Evolutionary conservation across 2,797 vertebrate species (phyloP), one percentile per base, ranked within the genome.

Genomic region (Pangasius djambal): DNA sequence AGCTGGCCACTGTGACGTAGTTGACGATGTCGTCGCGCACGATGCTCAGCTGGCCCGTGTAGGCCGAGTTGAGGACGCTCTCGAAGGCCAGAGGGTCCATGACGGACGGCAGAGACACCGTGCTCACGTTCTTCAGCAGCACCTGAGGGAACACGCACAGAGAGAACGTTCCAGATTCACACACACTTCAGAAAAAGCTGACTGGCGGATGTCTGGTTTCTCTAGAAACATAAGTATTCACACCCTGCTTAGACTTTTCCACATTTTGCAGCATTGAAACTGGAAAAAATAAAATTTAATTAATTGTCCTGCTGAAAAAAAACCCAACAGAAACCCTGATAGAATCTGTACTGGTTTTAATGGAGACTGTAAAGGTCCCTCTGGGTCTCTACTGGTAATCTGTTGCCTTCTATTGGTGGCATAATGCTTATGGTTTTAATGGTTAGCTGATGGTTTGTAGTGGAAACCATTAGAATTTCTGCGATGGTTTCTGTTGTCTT

Each of bases 11-110:
- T 0, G 98, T 98, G 89, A 98, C 95, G 34, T 98, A 98, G 95
- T 98, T 98, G 82, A 99, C 97, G 1, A 99, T 89, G 91, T 98
- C 98, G 0, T 97, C 97, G 0, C 97, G 95, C 0, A 97, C 96
- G 72, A 99, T 98, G 93, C 96, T 97, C 34, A 99, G 97, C 91
- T 97, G 97, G 5, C 97, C 98, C 0, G 97, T 98, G 95, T 99
- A 99, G 12, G 97, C 98, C 0, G 98, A 97, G 25, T 96, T 97
- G 55, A 99, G 90, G 3, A 99, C 98, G 0, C 96, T 97, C 92
- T 98, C 97, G 3, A 99, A 98, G 34, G 97, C 98, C 1, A 96
- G 94, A 0, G 98, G 97, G 88, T 99, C 98, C 97, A 99, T 98
- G 8, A 98, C 97, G 0, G 95, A 97, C 3, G 98, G 98, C 0